Percentiles rank a stretch among this genome's conserved stretches.
phyloP scores from a whole-genome alignment of 2,113 vertebrate species.

The Paradoxurus hermaphroditus region DNA sequence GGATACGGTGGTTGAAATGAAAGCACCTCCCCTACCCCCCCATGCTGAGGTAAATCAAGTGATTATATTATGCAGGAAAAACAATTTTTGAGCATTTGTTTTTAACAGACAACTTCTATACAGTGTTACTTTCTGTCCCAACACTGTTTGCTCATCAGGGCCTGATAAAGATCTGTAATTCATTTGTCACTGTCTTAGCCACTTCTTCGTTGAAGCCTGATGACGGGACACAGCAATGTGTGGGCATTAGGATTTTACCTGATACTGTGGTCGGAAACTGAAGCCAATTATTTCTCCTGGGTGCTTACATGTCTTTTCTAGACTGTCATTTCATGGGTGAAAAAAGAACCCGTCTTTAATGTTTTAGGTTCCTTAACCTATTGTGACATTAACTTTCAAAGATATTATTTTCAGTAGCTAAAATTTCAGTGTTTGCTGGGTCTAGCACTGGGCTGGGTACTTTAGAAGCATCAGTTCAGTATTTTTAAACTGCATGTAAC shows the following conservation, averaged over 20 bases:
- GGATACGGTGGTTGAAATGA: background rate
- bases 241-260: background rate
- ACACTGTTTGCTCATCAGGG: background rate
- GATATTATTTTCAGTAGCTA: background rate
- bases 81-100: conserved; percentile 12
- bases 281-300: background rate
- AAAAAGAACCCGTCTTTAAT: background rate
- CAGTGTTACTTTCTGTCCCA: background rate
- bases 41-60: background rate
- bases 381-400: background rate
- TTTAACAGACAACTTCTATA: background rate
- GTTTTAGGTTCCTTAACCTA: background rate
- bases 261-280: background rate
- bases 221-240: background rate
- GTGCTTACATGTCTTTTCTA: background rate
- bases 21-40: background rate
- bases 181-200: background rate
- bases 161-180: background rate
- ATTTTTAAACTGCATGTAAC: background rate
- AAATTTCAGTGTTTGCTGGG: background rate
- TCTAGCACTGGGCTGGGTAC: background rate
- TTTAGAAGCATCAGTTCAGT: background rate
- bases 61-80: background rate
- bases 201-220: background rate
- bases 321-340: background rate